Conservation (phyloP, 2,113 vertebrate species). For the mouse (Mus musculus) region DNA sequence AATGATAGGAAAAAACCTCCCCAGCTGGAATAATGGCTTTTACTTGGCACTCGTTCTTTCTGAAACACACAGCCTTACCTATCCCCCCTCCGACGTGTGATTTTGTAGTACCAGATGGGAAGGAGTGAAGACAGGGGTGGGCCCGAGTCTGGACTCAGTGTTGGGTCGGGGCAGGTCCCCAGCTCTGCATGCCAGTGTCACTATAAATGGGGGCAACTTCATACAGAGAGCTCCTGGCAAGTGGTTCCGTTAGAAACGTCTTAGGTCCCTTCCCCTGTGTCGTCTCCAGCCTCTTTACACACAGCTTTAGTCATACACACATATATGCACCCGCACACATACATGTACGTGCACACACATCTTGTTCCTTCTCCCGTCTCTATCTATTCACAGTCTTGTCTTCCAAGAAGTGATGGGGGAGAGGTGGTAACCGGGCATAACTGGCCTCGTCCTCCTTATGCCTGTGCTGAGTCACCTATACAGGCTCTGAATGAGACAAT, state of each 20-base stretch:
- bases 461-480: background rate
- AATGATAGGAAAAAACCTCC: background rate
- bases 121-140: background rate
- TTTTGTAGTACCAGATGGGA: background rate
- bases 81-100: background rate
- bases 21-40: background rate
- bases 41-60: background rate
- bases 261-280: background rate
- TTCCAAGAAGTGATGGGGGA: background rate
- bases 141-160: background rate
- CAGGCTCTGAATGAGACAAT: background rate
- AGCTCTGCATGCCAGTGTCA: background rate
- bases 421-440: background rate
- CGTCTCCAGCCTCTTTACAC: background rate
- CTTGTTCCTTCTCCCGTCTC: background rate
- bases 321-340: fast-evolving
- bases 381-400: background rate
- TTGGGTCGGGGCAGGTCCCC: background rate
- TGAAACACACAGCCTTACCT: background rate
- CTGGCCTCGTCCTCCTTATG: background rate
- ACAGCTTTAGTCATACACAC: background rate
- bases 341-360: too few species aligned
- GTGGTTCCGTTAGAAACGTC: background rate
- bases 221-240: background rate
- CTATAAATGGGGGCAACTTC: background rate